These are phyloP conservation scores for Heliconius hermathena DNA, from an alignment of 1,140 invertebrate species.

Conservation along the genomic window DNA sequence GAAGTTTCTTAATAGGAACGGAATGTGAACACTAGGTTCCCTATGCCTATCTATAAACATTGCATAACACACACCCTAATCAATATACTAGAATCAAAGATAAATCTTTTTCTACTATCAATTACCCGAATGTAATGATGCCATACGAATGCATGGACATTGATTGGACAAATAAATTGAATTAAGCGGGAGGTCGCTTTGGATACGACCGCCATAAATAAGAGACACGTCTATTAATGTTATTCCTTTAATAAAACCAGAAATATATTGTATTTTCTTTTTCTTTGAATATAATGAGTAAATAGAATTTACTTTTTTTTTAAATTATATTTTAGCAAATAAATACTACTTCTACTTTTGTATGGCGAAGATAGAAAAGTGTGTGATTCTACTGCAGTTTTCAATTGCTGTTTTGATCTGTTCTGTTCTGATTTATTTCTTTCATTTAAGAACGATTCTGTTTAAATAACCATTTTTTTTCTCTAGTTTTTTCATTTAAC, in stretches of 20 bases:
- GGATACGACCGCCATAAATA: not conserved
- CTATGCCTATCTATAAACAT: too few relatives aligned
- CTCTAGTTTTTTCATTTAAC: too few relatives aligned
- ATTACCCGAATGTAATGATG: conserved; percentile 23
- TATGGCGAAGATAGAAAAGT: too few relatives aligned
- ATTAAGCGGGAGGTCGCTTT: conserved; percentile 20
- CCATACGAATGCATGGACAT: conserved; percentile 15
- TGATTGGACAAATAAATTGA: conserved; percentile 29
- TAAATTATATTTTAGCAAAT: not conserved
- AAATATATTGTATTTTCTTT: not conserved
- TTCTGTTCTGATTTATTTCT: too few relatives aligned
- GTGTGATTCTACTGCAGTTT: too few relatives aligned
- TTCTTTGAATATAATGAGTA: not conserved
- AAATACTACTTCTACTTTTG: too few relatives aligned
- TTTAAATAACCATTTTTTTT: too few relatives aligned
- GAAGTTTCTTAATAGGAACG: too few relatives aligned
- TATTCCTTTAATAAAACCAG: not conserved
- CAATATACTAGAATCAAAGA: not conserved
- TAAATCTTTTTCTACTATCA: conserved; percentile 16
- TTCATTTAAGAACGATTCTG: too few relatives aligned
- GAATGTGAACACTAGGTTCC: too few relatives aligned
- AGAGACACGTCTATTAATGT: not conserved
- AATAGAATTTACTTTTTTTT: not conserved
- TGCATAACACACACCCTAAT: not conserved
- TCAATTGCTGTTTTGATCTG: too few relatives aligned